These are phyloP conservation scores for Idaea straminata DNA, from an alignment of 2,888 invertebrate genomes.

Conservation along the genomic window DNA sequence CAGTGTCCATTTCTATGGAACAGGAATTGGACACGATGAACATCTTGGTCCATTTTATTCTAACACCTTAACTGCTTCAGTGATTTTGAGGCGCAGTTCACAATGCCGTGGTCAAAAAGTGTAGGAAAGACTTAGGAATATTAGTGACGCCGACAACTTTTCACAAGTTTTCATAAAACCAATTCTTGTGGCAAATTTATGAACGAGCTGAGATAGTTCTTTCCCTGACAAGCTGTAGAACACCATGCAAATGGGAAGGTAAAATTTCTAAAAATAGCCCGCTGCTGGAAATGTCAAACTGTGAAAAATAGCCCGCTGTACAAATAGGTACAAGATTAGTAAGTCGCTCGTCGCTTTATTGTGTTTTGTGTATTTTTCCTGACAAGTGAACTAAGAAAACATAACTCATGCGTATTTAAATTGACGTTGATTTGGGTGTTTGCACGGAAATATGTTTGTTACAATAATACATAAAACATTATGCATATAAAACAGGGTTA, in stretches of 20 bases:
- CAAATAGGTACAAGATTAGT: too few relatives aligned
- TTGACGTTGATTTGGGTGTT: neutral
- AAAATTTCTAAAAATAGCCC: too few relatives aligned
- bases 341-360: neutral
- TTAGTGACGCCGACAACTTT: too few relatives aligned
- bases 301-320: too few relatives aligned
- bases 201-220: too few relatives aligned
- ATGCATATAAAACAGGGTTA: neutral
- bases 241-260: too few relatives aligned
- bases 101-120: neutral
- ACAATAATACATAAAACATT: neutral
- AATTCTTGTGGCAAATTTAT: too few relatives aligned
- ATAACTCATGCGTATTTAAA: neutral
- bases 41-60: neutral
- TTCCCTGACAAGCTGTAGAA: too few relatives aligned
- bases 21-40: neutral
- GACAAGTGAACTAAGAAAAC: neutral
- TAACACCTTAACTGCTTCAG: neutral
- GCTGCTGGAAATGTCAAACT: too few relatives aligned
- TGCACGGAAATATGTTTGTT: neutral
- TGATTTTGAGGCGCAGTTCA: neutral
- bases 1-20: neutral
- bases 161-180: too few relatives aligned
- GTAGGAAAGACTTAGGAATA: too few relatives aligned
- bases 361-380: neutral